phyloP scores from a whole-genome alignment of 1,140 invertebrate species.

The Elysia chlorotica region DNA sequence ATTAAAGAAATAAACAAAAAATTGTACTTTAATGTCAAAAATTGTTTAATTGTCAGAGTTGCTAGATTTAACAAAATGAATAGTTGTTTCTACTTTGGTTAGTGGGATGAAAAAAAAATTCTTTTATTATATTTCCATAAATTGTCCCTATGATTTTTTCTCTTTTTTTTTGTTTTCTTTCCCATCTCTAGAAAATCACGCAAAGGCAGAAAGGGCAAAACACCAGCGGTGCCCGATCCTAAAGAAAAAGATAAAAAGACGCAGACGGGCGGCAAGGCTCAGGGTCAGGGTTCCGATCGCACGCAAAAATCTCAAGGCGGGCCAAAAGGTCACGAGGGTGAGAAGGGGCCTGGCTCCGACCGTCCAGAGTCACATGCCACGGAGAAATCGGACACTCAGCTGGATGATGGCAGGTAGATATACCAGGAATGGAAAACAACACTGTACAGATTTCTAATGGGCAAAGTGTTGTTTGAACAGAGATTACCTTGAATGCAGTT shows the following conservation, averaged over 20 bases:
- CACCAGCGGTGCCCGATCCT: conserved; percentile 26
- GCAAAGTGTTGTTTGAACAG: too few species aligned
- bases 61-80: too few species aligned
- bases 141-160: too few species aligned
- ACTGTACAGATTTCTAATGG: too few species aligned
- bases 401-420: conserved; percentile 54
- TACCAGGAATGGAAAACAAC: too few species aligned
- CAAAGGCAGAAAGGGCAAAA: conserved; percentile 25
- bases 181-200: conserved; percentile 18
- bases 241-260: conserved; percentile 49
- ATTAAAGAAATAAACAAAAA: too few species aligned
- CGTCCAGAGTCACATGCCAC: conserved; percentile 58
- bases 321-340: conserved; percentile 43
- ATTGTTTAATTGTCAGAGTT: too few species aligned
- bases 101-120: too few species aligned
- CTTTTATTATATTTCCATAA: too few species aligned
- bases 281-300: conserved; percentile 26
- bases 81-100: too few species aligned
- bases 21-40: too few species aligned
- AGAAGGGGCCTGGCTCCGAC: conserved; percentile 46
- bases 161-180: neutral
- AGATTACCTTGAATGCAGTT: too few species aligned
- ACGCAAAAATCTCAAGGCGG: conserved; percentile 35
- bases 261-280: conserved; percentile 38
- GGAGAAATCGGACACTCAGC: conserved; percentile 49